Conservation (phyloP, 2,113 vertebrate genomes). For the Nycticebus coucang region DNA sequence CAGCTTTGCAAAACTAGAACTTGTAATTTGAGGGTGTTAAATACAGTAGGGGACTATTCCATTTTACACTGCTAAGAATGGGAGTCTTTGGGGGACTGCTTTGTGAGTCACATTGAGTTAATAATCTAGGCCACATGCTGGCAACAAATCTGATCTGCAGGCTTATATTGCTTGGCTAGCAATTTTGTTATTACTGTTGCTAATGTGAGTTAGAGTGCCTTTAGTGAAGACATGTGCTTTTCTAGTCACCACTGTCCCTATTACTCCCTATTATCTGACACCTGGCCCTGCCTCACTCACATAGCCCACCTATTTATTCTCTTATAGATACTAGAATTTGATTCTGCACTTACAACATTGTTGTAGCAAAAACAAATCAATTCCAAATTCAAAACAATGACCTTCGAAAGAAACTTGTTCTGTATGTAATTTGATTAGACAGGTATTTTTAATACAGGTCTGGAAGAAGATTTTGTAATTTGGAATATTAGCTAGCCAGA, state of each 20-base stretch:
- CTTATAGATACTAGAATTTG: not conserved
- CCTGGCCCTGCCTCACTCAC: not conserved
- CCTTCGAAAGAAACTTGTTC: slow-evolving; percentile 33
- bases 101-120: slow-evolving; percentile 32
- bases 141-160: slow-evolving; percentile 11
- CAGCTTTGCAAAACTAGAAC: not conserved
- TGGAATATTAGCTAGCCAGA: not conserved
- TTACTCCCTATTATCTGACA: not conserved
- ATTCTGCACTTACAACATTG: slow-evolving; percentile 24
- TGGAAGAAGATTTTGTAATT: not conserved
- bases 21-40: not conserved
- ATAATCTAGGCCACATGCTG: slow-evolving; percentile 46
- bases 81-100: not conserved
- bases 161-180: slow-evolving; percentile 53
- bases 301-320: not conserved
- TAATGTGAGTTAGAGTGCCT: not conserved
- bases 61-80: slow-evolving; percentile 19
- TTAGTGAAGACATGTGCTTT: not conserved
- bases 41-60: not conserved
- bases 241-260: not conserved
- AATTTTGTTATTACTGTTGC: not conserved
- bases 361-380: slow-evolving; percentile 47
- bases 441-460: not conserved
- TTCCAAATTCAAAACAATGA: slow-evolving; percentile 46
- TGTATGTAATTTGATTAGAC: not conserved